Evolutionary conservation across 2,888 invertebrate genomes (phyloP).

Genomic region (Stenichneumon culpator): DNA sequence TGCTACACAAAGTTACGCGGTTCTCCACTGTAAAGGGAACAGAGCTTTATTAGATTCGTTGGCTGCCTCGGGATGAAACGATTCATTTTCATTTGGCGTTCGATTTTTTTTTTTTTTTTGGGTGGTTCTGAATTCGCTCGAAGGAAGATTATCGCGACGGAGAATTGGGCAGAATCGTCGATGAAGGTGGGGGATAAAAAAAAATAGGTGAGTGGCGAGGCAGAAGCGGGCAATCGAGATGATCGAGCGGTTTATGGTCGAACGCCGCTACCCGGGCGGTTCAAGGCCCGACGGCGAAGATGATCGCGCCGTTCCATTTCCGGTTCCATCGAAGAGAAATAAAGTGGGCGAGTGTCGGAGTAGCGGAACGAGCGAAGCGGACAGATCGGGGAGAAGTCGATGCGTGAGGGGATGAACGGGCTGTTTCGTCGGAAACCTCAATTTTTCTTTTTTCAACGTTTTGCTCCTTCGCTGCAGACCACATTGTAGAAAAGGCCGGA

Average conservation of each 20-base stretch:
- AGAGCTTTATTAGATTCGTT: background rate
- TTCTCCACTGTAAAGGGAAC: background rate
- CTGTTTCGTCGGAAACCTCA: background rate
- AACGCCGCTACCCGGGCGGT: background rate
- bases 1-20: too few relatives aligned
- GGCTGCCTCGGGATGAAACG: conserved; percentile 6
- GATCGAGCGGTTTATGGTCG: conserved; percentile 46
- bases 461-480: background rate
- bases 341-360: conserved; percentile 18
- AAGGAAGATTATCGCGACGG: background rate
- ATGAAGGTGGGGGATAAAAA: conserved; percentile 15
- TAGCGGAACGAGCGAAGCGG: background rate
- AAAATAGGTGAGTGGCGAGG: conserved; percentile 7
- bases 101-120: background rate
- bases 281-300: conserved; percentile 38
- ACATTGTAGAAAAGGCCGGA: background rate
- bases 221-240: conserved; percentile 37
- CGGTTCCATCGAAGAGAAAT: conserved; percentile 51
- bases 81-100: conserved; percentile 13
- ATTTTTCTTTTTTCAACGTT: background rate
- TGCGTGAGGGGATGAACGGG: background rate
- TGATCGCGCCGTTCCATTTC: conserved; percentile 54
- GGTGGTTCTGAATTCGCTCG: background rate
- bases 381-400: background rate
- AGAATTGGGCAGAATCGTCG: conserved; percentile 38